Evolutionary conservation across 2,888 invertebrate genomes (phyloP).

Genomic region (Amblyjoppa proteus): DNA sequence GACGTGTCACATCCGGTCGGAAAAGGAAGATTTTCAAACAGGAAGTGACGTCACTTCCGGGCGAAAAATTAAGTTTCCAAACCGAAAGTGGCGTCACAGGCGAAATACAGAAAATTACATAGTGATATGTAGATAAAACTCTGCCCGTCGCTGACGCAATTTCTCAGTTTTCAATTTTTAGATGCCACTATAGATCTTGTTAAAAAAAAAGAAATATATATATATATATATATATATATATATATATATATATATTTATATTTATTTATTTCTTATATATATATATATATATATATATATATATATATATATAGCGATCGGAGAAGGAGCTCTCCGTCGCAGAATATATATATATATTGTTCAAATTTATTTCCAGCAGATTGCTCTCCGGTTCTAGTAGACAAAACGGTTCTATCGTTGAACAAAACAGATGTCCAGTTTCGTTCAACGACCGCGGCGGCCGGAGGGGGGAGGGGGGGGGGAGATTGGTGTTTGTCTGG

Average conservation of each 20-base stretch:
- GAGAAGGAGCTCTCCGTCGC: no score
- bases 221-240: no score
- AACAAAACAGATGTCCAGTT: slow-evolving; percentile 51
- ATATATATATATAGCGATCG: no score
- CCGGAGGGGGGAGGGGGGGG: neutral
- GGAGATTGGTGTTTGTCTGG: slow-evolving; percentile 18
- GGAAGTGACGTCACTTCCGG: no score
- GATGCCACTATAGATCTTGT: neutral
- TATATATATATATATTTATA: no score
- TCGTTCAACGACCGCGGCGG: slow-evolving; percentile 2
- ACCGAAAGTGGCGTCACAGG: no score
- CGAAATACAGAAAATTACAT: neutral
- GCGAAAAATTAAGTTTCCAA: no score
- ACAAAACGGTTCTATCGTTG: neutral
- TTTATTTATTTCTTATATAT: no score
- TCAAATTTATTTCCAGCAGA: neutral
- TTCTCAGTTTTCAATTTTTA: neutral
- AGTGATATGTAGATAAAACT: neutral
- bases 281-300: no score
- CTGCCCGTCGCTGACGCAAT: neutral
- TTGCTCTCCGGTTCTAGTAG: neutral
- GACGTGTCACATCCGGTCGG: no score
- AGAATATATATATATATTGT: no score
- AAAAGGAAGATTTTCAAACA: no score
- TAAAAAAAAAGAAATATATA: neutral